Conservation (phyloP, 2,888 invertebrate genomes). For the Coelopa pilipes region DNA sequence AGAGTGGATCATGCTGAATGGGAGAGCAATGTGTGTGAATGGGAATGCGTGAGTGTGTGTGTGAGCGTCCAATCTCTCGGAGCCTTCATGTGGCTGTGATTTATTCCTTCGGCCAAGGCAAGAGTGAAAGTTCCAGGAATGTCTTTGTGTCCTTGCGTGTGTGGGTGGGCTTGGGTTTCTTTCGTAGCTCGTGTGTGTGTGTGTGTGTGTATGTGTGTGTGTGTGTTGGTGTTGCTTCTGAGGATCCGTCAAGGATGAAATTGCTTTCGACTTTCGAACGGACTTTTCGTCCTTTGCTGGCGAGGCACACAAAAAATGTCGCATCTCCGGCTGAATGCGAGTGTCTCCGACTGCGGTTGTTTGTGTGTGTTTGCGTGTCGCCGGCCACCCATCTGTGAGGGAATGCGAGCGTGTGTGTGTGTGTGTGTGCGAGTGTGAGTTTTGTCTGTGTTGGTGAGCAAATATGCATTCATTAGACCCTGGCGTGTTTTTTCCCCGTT, state of each 20-base stretch:
- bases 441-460: slow-evolving; percentile 18
- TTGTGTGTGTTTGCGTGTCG: neutral
- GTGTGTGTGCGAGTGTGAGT: slow-evolving; percentile 11
- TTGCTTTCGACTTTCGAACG: slow-evolving; percentile 34
- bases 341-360: neutral
- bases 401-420: neutral
- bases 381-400: neutral
- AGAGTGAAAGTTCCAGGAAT: slow-evolving; percentile 35
- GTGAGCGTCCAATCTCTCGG: slow-evolving; percentile 1
- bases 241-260: slow-evolving; percentile 37
- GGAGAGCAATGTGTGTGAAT: neutral
- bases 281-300: slow-evolving; percentile 28
- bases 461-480: slow-evolving; percentile 36
- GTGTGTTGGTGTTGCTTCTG: slow-evolving; percentile 14
- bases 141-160: slow-evolving; percentile 12
- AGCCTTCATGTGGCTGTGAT: slow-evolving; percentile 31
- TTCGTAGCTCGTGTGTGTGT: slow-evolving; percentile 16
- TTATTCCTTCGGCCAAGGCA: slow-evolving; percentile 33
- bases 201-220: neutral
- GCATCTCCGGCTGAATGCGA: neutral
- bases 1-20: too few species aligned
- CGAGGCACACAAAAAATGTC: neutral
- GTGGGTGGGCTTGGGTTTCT: neutral
- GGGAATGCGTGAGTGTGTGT: slow-evolving; percentile 1
- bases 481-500: slow-evolving; percentile 4